Evolutionary conservation across 2,888 invertebrate species (phyloP).

Genomic region (Drosophila fulvimacula): DNA sequence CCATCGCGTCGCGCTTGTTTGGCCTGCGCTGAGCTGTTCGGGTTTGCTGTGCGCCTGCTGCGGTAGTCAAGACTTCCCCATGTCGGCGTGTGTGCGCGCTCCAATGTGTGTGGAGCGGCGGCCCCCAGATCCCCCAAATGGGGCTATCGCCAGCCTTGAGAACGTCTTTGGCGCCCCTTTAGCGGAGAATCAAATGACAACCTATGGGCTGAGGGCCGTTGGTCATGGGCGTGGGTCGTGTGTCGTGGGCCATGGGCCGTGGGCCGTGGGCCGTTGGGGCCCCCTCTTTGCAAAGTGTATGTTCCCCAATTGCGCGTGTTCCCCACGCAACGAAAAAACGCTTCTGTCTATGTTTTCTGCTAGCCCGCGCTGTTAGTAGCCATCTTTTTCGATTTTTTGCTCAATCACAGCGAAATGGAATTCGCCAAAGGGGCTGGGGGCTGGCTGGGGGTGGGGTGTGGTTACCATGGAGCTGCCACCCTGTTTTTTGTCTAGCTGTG

Average conservation of each 20-base stretch:
- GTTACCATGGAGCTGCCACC: conserved; percentile 16
- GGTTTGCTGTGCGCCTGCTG: conserved; percentile 70
- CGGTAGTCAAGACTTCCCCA: conserved; percentile 84
- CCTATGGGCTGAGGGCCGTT: not conserved
- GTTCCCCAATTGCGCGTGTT: conserved; percentile 58
- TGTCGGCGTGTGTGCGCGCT: conserved; percentile 82
- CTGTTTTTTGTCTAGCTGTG: conserved; percentile 36
- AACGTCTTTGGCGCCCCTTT: conserved; percentile 46
- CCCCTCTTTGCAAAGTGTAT: conserved; percentile 18
- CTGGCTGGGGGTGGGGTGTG: not conserved
- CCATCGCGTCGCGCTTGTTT: conserved; percentile 7
- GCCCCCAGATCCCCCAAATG: not conserved
- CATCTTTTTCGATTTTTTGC: conserved; percentile 82
- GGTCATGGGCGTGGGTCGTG: no score
- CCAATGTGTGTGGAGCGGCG: conserved; percentile 12
- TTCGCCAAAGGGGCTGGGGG: conserved; percentile 1
- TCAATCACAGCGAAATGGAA: conserved; percentile 49
- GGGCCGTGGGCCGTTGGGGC: not conserved
- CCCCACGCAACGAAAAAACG: conserved; percentile 40
- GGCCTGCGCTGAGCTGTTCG: not conserved
- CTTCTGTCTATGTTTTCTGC: conserved; percentile 75
- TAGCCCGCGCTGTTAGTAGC: conserved; percentile 82
- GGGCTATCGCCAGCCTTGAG: conserved; percentile 56
- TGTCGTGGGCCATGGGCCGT: no score
- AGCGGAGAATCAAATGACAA: conserved; percentile 13